Percentiles rank a stretch among this genome's conserved stretches.
phyloP scores from a whole-genome alignment of 2,888 invertebrate species.

The Lepidocyrtoides sp. region DNA sequence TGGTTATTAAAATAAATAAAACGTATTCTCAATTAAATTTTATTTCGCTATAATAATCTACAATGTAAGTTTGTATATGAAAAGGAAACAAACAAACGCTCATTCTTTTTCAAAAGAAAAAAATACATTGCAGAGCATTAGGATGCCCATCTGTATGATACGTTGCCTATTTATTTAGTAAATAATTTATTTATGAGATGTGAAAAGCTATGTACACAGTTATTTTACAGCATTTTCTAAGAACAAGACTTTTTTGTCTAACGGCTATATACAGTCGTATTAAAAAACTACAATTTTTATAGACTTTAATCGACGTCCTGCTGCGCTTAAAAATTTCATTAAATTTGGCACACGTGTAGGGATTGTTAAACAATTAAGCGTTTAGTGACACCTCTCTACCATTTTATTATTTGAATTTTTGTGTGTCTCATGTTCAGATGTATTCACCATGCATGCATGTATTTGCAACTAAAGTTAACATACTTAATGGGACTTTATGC shows the following conservation, averaged over 20 bases:
- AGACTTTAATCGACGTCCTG: constrained; percentile 37
- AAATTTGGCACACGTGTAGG: constrained; percentile 68
- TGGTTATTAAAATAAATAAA: constrained; percentile 35
- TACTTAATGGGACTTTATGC: constrained; percentile 21
- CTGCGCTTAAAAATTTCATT: constrained; percentile 46
- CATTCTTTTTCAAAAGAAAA: constrained; percentile 1
- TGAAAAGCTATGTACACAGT: neutral
- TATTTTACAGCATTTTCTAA: neutral
- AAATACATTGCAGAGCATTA: no score
- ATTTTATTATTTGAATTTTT: neutral
- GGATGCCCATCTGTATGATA: neutral
- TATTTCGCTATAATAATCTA: constrained; percentile 40
- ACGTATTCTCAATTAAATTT: constrained; percentile 53
- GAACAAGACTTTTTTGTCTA: neutral
- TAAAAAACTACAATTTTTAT: neutral
- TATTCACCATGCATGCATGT: neutral
- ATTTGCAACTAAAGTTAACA: neutral
- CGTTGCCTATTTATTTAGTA: neutral
- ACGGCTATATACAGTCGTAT: neutral
- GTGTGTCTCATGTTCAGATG: no score
- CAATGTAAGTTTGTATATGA: neutral
- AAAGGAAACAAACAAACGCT: constrained; percentile 5
- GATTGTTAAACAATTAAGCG: constrained; percentile 68
- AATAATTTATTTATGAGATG: constrained; percentile 15
- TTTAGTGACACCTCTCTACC: constrained; percentile 67